Percentiles rank a stretch among this genome's conserved stretches.
phyloP scores from a whole-genome alignment of 23 tunicate species.

The Styela clava region DNA sequence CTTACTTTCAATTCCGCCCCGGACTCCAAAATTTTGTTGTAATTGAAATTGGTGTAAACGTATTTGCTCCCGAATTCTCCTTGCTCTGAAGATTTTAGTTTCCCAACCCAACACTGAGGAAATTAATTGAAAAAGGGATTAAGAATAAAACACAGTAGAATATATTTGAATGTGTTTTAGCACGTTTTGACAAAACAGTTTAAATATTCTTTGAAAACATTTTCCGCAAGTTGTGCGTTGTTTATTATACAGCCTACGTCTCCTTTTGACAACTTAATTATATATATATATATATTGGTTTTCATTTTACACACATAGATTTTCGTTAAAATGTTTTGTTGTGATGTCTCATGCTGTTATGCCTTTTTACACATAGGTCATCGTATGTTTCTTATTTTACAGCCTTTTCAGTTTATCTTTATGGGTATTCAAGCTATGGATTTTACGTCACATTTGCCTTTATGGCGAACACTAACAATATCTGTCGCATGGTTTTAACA shows the following conservation, averaged over 20 bases:
- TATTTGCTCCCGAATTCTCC: slow-evolving; percentile 23
- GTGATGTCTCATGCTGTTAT: too few species aligned
- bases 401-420: too few species aligned
- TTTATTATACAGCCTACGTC: too few species aligned
- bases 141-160: background rate
- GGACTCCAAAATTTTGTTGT: slow-evolving; percentile 18
- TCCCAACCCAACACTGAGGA: slow-evolving; percentile 42
- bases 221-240: background rate
- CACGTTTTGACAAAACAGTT: background rate
- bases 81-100: slow-evolving; percentile 1
- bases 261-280: too few species aligned
- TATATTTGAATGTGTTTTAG: background rate
- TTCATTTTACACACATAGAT: too few species aligned
- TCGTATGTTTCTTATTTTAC: too few species aligned
- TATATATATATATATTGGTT: background rate
- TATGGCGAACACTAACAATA: too few species aligned
- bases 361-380: too few species aligned
- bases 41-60: slow-evolving; percentile 7
- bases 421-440: too few species aligned
- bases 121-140: background rate
- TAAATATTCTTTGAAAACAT: background rate
- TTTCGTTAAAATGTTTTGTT: too few species aligned
- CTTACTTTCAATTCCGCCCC: slow-evolving; percentile 31
- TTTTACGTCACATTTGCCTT: too few species aligned
- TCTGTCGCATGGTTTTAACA: too few species aligned